phyloP scores from a whole-genome alignment of 2,113 vertebrate species.

The Nannobrachium achirus region DNA sequence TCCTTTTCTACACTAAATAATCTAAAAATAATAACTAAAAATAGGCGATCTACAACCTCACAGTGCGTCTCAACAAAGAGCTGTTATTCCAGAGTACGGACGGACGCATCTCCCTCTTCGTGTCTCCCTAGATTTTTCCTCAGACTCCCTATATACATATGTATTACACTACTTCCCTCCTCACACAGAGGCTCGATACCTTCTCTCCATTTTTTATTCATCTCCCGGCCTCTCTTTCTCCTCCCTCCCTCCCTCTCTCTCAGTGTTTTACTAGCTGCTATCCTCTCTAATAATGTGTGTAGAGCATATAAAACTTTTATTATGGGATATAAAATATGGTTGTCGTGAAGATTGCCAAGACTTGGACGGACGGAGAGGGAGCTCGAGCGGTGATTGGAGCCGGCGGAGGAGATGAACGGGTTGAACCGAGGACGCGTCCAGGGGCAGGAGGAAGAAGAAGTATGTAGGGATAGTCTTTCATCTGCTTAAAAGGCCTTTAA shows the following conservation, averaged over 20 bases:
- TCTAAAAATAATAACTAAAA: too few relatives aligned
- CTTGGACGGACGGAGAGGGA: slow-evolving; percentile 19
- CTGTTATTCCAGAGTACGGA: too few relatives aligned
- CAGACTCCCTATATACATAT: too few relatives aligned
- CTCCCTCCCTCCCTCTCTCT: slow-evolving; percentile 51
- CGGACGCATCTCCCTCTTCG: too few relatives aligned
- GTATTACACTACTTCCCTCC: too few relatives aligned
- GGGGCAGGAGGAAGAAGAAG: slow-evolving; percentile 51
- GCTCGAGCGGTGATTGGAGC: slow-evolving; percentile 60
- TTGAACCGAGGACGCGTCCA: slow-evolving; percentile 55
- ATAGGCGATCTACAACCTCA: too few relatives aligned
- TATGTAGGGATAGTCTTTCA: slow-evolving; percentile 27
- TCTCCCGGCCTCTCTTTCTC: slow-evolving; percentile 56
- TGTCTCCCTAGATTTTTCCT: too few relatives aligned
- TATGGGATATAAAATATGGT: slow-evolving; percentile 75
- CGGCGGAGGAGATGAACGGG: slow-evolving; percentile 64
- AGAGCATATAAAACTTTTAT: slow-evolving; percentile 79
- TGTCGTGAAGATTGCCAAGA: slow-evolving; percentile 66
- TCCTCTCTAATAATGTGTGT: slow-evolving; percentile 79
- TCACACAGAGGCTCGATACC: too few relatives aligned
- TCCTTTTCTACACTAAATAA: too few relatives aligned
- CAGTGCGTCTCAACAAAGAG: too few relatives aligned
- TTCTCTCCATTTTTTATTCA: slow-evolving; percentile 45
- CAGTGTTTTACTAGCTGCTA: slow-evolving; percentile 78
- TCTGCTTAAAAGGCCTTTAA: slow-evolving; percentile 52